A percentile compares a stretch with the other conserved stretches of the same genome.
These are phyloP conservation scores for Spea bombifrons DNA, from an alignment of 2,113 vertebrate genomes.

Conservation along the genomic window DNA sequence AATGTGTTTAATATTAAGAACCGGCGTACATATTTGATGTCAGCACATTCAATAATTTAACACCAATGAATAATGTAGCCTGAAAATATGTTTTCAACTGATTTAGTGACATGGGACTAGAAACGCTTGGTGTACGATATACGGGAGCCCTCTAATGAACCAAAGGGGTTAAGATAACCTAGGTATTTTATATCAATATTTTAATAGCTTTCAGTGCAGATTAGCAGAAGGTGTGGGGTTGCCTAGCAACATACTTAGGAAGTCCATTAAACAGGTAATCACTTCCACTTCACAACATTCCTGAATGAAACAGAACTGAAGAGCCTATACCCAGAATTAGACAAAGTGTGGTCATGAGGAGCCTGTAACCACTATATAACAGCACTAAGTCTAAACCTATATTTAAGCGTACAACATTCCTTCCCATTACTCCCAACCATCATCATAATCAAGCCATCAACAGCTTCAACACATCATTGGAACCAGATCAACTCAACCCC, in stretches of 20 bases:
- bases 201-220: conserved; percentile 26
- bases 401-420: too few species aligned
- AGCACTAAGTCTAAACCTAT: too few species aligned
- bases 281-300: conserved; percentile 15
- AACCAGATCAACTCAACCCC: too few species aligned
- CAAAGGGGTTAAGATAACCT: conserved; percentile 17
- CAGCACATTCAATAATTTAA: conserved; percentile 17
- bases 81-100: not conserved
- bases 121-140: too few species aligned
- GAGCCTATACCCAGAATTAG: not conserved
- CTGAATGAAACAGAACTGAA: not conserved
- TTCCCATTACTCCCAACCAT: too few species aligned
- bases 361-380: too few species aligned
- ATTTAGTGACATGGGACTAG: not conserved
- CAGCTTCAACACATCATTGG: too few species aligned
- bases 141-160: not conserved
- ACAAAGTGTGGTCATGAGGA: too few species aligned
- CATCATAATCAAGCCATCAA: too few species aligned
- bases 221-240: conserved; percentile 39
- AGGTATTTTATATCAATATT: conserved; percentile 36
- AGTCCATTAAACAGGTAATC: conserved; percentile 21
- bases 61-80: conserved; percentile 11
- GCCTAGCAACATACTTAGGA: conserved; percentile 1
- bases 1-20: conserved; percentile 17
- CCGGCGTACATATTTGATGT: conserved; percentile 33